A percentile compares a stretch with the other conserved stretches of the same genome.
Conservation (phyloP, 2,113 vertebrate species). For the Neofelis nebulosa region DNA sequence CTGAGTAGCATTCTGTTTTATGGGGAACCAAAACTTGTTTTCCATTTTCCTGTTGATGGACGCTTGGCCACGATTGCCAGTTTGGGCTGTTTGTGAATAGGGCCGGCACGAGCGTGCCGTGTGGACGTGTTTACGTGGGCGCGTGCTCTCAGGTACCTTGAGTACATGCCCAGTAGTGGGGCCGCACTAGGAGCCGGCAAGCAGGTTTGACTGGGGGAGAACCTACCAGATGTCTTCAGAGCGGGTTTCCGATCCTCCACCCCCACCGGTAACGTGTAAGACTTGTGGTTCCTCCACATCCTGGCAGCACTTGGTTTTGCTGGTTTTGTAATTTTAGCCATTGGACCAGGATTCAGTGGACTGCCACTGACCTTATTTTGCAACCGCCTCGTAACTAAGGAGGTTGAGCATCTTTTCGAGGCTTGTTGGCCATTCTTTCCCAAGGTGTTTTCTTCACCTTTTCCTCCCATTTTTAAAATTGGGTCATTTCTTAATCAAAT, state of each 20-base stretch:
- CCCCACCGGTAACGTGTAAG: fast-evolving
- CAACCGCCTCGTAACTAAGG: neutral
- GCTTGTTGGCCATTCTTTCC: neutral
- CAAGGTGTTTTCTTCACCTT: neutral
- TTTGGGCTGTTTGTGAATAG: neutral
- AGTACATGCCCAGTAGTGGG: no score
- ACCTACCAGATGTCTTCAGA: no score
- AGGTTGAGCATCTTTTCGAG: neutral
- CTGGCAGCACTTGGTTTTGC: neutral
- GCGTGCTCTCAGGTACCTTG: fast-evolving
- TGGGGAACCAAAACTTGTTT: neutral
- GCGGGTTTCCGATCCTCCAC: fast-evolving
- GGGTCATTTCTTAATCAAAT: neutral
- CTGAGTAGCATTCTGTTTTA: no score
- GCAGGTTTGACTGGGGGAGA: neutral
- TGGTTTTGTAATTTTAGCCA: neutral
- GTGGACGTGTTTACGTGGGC: no score
- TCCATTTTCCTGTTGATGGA: neutral
- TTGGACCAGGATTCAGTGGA: neutral
- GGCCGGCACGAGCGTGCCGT: fast-evolving
- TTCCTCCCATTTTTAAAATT: neutral
- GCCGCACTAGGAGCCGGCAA: neutral
- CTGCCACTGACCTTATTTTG: neutral
- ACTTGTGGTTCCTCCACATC: neutral
- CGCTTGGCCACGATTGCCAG: no score